phyloP scores from a whole-genome alignment of 2,113 vertebrate species.

The Gymnarchus niloticus region DNA sequence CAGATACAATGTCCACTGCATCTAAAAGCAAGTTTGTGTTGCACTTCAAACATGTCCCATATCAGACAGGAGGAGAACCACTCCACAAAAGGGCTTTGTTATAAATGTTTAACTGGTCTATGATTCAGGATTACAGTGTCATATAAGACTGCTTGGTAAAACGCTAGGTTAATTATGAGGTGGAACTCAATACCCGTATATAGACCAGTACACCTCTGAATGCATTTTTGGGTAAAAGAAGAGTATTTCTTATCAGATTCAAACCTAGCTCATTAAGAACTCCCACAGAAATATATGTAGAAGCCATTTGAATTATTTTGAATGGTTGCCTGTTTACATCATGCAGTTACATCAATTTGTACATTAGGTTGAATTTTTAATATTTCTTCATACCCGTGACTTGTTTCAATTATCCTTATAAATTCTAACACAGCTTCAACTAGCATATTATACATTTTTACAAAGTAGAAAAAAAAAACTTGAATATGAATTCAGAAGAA shows the following conservation, averaged over 20 bases:
- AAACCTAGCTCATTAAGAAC: background rate
- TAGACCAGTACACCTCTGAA: background rate
- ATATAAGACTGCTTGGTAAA: background rate
- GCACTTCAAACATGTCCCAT: too few species aligned
- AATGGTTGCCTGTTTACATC: background rate
- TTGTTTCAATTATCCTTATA: background rate
- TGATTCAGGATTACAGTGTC: background rate
- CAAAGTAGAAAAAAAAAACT: background rate
- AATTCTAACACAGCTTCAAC: background rate
- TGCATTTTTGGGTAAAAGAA: background rate
- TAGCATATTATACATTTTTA: background rate
- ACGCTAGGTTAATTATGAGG: background rate
- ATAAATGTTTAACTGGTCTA: background rate
- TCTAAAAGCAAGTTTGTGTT: too few species aligned
- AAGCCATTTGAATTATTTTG: background rate
- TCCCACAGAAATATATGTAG: background rate
- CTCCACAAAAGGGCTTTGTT: too few species aligned
- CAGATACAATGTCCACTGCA: too few species aligned
- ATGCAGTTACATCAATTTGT: background rate
- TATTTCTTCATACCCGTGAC: background rate
- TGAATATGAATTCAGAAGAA: too few species aligned
- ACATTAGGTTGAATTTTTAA: background rate
- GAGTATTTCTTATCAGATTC: slow-evolving; percentile 11
- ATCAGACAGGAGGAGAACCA: too few species aligned
- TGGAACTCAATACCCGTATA: background rate